A percentile compares a stretch with the other conserved stretches of the same genome.
phyloP scores from a whole-genome alignment of 2,113 vertebrate species.

The Theropithecus gelada region DNA sequence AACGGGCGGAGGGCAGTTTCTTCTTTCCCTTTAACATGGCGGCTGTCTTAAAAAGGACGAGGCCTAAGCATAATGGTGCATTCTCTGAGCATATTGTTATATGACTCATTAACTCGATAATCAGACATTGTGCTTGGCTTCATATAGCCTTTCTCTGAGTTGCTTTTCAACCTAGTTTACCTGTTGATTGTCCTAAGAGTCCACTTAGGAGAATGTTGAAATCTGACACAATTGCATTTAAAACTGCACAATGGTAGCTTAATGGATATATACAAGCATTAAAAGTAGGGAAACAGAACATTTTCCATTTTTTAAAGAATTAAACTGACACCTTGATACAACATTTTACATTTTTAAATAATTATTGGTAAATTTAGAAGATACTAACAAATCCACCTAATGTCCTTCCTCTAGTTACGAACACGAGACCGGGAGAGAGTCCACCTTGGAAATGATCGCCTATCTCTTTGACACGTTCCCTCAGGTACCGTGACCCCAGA shows the following conservation, averaged over 20 bases:
- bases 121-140: background rate
- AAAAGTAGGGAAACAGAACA: background rate
- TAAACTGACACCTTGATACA: background rate
- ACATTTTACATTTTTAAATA: background rate
- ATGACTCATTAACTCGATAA: background rate
- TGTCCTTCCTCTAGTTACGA: constrained; percentile 87
- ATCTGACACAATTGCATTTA: background rate
- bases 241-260: background rate
- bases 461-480: constrained; percentile 94
- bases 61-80: too few species aligned
- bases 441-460: constrained; percentile 93
- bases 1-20: background rate
- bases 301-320: background rate
- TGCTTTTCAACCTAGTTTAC: background rate
- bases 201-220: background rate
- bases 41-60: background rate
- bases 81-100: background rate
- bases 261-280: background rate
- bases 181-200: background rate
- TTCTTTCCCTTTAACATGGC: background rate
- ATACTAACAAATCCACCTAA: constrained; percentile 41
- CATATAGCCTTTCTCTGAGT: background rate
- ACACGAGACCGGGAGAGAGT: constrained; percentile 95
- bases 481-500: constrained; percentile 82
- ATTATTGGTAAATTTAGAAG: background rate